These are phyloP conservation scores for Venustoraphidia nigricollis DNA, from an alignment of 2,888 invertebrate species.

Conservation along the genomic window DNA sequence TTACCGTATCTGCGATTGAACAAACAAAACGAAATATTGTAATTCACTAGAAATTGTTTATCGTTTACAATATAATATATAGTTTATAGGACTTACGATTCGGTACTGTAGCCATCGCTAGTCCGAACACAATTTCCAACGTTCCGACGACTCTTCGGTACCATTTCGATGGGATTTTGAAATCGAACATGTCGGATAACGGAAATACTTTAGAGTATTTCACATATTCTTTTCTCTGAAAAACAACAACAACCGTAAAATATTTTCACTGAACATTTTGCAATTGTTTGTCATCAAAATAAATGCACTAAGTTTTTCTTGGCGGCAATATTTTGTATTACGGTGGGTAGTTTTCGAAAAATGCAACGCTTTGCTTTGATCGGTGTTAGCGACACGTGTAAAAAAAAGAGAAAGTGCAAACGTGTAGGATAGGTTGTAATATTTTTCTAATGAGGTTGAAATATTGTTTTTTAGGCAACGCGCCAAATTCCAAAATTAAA, in stretches of 20 bases:
- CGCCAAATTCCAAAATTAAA: conserved; percentile 24
- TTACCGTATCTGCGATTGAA: conserved; percentile 62
- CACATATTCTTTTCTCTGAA: conserved; percentile 86
- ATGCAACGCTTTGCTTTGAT: too few species aligned
- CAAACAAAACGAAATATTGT: not conserved
- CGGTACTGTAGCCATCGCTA: conserved; percentile 68
- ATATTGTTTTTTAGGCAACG: conserved; percentile 17
- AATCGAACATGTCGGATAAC: conserved; percentile 59
- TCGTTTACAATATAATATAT: not conserved
- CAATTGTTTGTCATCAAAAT: too few species aligned
- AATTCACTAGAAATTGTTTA: not conserved
- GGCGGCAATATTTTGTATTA: too few species aligned
- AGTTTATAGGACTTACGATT: conserved; percentile 45
- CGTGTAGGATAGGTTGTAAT: conserved; percentile 1
- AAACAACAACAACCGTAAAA: conserved; percentile 20
- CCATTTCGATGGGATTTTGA: conserved; percentile 87
- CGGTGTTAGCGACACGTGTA: too few species aligned
- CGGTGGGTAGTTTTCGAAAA: too few species aligned
- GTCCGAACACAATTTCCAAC: conserved; percentile 70
- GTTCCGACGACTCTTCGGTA: conserved; percentile 72
- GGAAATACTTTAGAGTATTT: conserved; percentile 93
- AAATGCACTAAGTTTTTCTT: too few species aligned
- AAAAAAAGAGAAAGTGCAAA: too few species aligned
- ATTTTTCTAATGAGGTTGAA: not conserved
- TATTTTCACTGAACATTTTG: too few species aligned